A percentile compares a stretch with the other conserved stretches of the same genome.
phyloP scores from a whole-genome alignment of 2,113 vertebrate species.

The Nothocercus nigrocapillus region DNA sequence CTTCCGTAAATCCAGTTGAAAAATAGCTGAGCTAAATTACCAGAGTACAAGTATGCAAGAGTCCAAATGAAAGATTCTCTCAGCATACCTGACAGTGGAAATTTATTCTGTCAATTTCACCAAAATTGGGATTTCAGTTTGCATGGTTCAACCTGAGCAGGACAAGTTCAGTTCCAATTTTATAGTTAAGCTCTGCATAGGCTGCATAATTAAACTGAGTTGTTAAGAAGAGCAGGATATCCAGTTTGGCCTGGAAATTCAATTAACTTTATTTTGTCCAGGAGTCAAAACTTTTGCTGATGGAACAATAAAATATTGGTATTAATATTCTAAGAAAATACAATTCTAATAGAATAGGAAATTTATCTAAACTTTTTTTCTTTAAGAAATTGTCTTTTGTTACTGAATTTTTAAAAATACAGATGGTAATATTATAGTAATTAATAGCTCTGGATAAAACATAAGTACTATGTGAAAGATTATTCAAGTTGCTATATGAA shows the following conservation, averaged over 20 bases:
- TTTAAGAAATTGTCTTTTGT: not conserved
- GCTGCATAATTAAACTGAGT: not conserved
- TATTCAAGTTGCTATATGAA: not conserved
- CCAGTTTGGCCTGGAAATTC: not conserved
- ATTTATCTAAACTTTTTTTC: not conserved
- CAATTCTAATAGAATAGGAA: not conserved
- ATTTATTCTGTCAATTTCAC: not conserved
- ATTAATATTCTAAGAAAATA: not conserved
- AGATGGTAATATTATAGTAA: not conserved
- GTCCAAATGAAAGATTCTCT: not conserved
- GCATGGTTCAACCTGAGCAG: not conserved
- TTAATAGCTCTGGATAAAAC: not conserved
- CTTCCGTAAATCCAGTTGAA: not conserved
- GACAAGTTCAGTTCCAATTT: not conserved
- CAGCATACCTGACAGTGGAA: not conserved
- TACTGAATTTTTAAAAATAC: not conserved
- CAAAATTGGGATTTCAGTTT: not conserved
- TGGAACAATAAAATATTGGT: not conserved
- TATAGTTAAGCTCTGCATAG: not conserved
- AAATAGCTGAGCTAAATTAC: not conserved
- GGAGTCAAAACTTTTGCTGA: not conserved
- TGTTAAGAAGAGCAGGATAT: not conserved
- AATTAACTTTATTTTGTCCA: not conserved
- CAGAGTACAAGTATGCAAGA: not conserved
- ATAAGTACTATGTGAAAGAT: not conserved